phyloP scores from a whole-genome alignment of 1,140 invertebrate species.

The Saxidomus purpurata region DNA sequence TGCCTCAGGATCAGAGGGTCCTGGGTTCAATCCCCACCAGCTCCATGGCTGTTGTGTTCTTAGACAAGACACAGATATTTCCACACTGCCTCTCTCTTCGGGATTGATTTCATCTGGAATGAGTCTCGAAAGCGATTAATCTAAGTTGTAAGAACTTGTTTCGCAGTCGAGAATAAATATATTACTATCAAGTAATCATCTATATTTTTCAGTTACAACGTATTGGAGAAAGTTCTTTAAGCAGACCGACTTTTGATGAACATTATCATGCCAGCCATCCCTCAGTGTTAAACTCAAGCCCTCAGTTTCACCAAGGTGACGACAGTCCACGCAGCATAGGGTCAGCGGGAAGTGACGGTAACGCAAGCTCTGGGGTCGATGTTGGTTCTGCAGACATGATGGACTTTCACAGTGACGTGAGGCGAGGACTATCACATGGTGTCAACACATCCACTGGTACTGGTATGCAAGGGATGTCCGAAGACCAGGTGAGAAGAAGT shows the following conservation, averaged over 20 bases:
- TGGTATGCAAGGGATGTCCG: neutral
- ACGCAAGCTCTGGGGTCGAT: slow-evolving; percentile 47
- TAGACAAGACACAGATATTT: no score
- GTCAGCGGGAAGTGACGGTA: slow-evolving; percentile 41
- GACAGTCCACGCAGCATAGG: slow-evolving; percentile 28
- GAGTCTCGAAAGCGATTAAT: no score
- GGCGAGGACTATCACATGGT: slow-evolving; percentile 37
- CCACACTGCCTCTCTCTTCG: no score
- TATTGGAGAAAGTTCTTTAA: slow-evolving; percentile 58
- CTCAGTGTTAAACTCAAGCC: slow-evolving; percentile 64
- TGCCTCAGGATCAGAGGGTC: no score
- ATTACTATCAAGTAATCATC: no score
- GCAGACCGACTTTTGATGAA: slow-evolving; percentile 56
- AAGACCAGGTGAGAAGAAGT: slow-evolving; percentile 55
- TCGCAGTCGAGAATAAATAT: no score
- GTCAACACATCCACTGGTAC: slow-evolving; percentile 4
- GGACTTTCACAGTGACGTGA: slow-evolving; percentile 57
- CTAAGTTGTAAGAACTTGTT: no score
- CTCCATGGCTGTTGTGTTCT: no score
- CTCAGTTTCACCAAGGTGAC: slow-evolving; percentile 15
- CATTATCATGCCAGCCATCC: slow-evolving; percentile 42
- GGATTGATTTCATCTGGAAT: no score
- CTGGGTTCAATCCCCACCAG: no score
- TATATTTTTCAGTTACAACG: slow-evolving; percentile 50
- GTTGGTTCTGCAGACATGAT: slow-evolving; percentile 62